These are phyloP conservation scores for Centropus bengalensis DNA, from an alignment of 2,113 vertebrate genomes.

Conservation along the genomic window DNA sequence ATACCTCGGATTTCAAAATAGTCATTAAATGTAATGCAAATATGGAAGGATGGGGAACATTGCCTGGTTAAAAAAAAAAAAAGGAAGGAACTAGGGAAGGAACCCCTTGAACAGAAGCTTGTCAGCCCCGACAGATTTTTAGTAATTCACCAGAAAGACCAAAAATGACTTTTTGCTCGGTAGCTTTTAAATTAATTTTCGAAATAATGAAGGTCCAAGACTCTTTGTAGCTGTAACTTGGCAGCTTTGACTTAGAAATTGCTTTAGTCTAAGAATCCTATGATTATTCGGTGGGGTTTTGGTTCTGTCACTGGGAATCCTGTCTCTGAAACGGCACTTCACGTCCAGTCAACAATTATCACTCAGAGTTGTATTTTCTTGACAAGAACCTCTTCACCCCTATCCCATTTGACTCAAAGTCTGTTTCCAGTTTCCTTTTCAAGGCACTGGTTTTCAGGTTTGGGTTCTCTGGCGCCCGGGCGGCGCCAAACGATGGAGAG, in stretches of 20 bases:
- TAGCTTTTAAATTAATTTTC: not conserved
- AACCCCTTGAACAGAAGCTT: not conserved
- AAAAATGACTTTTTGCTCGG: not conserved
- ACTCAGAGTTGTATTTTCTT: not conserved
- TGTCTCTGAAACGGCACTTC: not conserved
- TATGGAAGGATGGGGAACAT: not conserved
- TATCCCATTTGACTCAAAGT: not conserved
- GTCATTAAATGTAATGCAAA: not conserved
- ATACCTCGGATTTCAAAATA: not conserved
- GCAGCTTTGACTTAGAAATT: not conserved
- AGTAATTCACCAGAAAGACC: not conserved
- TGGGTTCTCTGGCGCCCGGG: not conserved
- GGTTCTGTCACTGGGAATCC: no score
- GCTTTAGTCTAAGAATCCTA: not conserved
- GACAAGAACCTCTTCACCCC: not conserved
- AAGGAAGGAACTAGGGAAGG: not conserved
- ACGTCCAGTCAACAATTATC: not conserved
- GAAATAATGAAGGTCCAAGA: not conserved
- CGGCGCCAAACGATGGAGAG: no score
- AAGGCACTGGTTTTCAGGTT: not conserved
- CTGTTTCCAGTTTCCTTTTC: not conserved
- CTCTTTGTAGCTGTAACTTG: not conserved
- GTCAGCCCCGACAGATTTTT: not conserved
- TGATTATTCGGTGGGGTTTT: not conserved
- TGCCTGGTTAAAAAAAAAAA: not conserved